phyloP scores from a whole-genome alignment of 2,888 invertebrate species.

The Andrena camellia region DNA sequence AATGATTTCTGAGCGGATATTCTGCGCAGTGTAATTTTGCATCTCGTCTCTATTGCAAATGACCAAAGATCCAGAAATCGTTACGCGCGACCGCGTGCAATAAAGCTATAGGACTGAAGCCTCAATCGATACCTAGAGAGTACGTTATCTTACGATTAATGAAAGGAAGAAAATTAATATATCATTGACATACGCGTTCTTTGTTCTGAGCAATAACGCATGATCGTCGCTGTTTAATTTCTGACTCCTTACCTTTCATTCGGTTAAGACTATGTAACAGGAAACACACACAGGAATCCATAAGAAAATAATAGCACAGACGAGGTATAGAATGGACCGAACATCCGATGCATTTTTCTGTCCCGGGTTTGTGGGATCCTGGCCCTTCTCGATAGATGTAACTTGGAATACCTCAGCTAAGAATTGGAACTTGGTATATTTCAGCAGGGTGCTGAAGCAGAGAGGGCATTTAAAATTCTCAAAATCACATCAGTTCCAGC shows the following conservation, averaged over 20 bases:
- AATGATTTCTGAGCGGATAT: constrained; percentile 48
- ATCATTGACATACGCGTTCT: constrained; percentile 5
- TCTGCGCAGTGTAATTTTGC: constrained; percentile 42
- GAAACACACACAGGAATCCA: too few species aligned
- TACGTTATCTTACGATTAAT: constrained; percentile 7
- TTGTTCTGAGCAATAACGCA: background rate
- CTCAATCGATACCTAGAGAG: constrained; percentile 47
- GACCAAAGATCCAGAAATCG: constrained; percentile 65
- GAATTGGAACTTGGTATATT: too few species aligned
- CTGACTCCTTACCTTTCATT: background rate
- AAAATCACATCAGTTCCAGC: too few species aligned
- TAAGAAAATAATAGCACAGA: too few species aligned
- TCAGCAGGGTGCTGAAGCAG: too few species aligned
- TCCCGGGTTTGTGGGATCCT: too few species aligned
- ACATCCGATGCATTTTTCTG: too few species aligned
- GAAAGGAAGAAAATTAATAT: constrained; percentile 12
- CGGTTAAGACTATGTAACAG: too few species aligned
- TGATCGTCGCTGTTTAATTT: background rate
- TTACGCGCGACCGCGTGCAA: constrained; percentile 65
- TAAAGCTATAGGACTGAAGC: constrained; percentile 32
- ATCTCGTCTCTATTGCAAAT: constrained; percentile 27
- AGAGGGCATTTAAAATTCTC: too few species aligned
- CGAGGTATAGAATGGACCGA: too few species aligned
- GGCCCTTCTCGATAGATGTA: too few species aligned
- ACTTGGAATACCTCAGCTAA: too few species aligned